phyloP scores from a whole-genome alignment of 2,888 invertebrate species.

The Phaedon cochleariae region DNA sequence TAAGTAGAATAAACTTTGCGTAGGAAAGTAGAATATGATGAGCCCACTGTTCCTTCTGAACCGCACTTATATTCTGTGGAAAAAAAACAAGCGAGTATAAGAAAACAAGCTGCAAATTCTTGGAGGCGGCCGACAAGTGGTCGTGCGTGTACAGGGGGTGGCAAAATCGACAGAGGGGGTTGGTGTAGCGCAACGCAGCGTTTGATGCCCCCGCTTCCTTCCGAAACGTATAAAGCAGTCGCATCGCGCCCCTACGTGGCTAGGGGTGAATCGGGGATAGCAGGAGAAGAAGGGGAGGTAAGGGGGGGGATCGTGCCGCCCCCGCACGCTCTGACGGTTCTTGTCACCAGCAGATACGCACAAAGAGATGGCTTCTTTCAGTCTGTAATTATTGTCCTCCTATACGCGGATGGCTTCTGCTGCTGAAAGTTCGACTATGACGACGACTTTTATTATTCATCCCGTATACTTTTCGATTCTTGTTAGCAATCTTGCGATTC shows the following conservation, averaged over 20 bases:
- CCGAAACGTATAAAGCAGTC: constrained; percentile 49
- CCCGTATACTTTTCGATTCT: background rate
- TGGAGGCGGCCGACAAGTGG: background rate
- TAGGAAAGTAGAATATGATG: too few relatives aligned
- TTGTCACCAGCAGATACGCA: constrained; percentile 56
- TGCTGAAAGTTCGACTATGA: constrained; percentile 41
- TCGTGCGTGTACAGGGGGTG: background rate
- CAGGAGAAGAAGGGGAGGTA: constrained; percentile 22
- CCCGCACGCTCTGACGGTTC: constrained; percentile 50
- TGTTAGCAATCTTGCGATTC: too few relatives aligned
- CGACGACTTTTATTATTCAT: background rate
- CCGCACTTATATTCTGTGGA: too few relatives aligned
- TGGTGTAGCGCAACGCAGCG: background rate
- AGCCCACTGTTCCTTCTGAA: too few relatives aligned
- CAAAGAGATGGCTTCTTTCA: constrained; percentile 60
- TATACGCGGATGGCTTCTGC: constrained; percentile 41
- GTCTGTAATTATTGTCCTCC: constrained; percentile 58
- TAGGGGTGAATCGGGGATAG: background rate
- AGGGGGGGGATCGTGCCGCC: constrained; percentile 24
- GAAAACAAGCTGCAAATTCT: too few relatives aligned
- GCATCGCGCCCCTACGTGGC: constrained; percentile 49
- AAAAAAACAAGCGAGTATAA: too few relatives aligned
- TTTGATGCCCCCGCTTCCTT: constrained; percentile 52
- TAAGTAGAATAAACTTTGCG: too few relatives aligned
- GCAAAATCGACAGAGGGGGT: background rate